phyloP scores from a whole-genome alignment of 1,140 invertebrate species.

The Bradynema listronoti region DNA sequence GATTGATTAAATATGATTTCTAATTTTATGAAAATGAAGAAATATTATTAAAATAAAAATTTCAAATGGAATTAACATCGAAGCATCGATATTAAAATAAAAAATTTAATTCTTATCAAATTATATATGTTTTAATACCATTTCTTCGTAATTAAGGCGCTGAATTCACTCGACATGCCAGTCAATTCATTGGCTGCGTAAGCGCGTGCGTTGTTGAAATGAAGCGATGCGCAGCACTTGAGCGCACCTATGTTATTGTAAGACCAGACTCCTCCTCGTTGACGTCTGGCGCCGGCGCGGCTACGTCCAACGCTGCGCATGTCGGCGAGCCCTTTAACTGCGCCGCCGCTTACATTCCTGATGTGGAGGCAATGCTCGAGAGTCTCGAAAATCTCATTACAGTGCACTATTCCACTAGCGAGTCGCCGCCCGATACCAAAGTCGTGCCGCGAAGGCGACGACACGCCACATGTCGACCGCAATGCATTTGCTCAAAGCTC shows the following conservation, averaged over 20 bases:
- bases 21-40: too few species aligned
- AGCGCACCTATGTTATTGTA: slow-evolving; percentile 41
- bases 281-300: too few species aligned
- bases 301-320: background rate
- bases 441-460: slow-evolving; percentile 48
- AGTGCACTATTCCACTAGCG: slow-evolving; percentile 56
- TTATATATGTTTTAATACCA: background rate
- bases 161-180: slow-evolving; percentile 38
- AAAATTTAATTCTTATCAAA: background rate
- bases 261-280: too few species aligned
- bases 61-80: too few species aligned
- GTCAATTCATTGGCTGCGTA: slow-evolving; percentile 55
- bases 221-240: slow-evolving; percentile 50
- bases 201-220: slow-evolving; percentile 48
- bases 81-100: too few species aligned
- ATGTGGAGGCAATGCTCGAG: slow-evolving; percentile 51
- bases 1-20: too few species aligned
- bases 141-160: slow-evolving; percentile 26
- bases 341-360: background rate
- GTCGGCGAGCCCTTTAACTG: background rate
- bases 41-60: too few species aligned
- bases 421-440: slow-evolving; percentile 46
- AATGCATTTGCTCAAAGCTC: slow-evolving; percentile 54
- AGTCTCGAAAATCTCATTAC: slow-evolving; percentile 56
- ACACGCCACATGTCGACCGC: slow-evolving; percentile 45